Percentiles rank a stretch among this genome's conserved stretches.
These are phyloP conservation scores for Carposina sasakii DNA, from an alignment of 1,140 invertebrate genomes.

Conservation along the genomic window DNA sequence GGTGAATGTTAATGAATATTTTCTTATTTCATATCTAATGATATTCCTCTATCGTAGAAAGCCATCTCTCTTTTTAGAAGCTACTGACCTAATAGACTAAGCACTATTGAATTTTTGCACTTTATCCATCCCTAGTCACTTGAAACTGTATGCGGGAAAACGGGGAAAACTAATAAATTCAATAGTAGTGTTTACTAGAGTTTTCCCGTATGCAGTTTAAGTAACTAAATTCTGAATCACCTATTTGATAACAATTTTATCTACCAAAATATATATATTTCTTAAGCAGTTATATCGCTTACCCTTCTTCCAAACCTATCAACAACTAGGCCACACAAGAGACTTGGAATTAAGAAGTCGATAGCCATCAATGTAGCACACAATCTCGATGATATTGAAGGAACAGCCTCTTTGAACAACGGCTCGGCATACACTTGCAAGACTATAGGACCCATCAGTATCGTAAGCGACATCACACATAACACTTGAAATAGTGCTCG, in stretches of 20 bases:
- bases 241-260: neutral
- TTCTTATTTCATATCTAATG: too few species aligned
- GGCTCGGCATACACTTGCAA: constrained; percentile 54
- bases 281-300: neutral
- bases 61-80: too few species aligned
- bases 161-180: too few species aligned
- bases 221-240: too few species aligned
- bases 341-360: constrained; percentile 36
- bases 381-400: constrained; percentile 45
- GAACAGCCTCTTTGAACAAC: constrained; percentile 50
- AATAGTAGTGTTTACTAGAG: too few species aligned
- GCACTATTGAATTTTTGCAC: too few species aligned
- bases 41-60: too few species aligned
- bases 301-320: constrained; percentile 57
- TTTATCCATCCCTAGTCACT: too few species aligned
- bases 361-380: constrained; percentile 49
- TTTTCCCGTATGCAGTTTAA: too few species aligned
- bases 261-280: neutral
- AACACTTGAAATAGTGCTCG: constrained; percentile 36
- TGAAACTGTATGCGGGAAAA: too few species aligned
- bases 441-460: constrained; percentile 51
- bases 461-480: constrained; percentile 36
- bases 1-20: too few species aligned
- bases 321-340: constrained; percentile 34
- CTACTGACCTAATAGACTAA: too few species aligned